Conservation (phyloP, 2,113 vertebrate genomes). For the Tringa solitaria region DNA sequence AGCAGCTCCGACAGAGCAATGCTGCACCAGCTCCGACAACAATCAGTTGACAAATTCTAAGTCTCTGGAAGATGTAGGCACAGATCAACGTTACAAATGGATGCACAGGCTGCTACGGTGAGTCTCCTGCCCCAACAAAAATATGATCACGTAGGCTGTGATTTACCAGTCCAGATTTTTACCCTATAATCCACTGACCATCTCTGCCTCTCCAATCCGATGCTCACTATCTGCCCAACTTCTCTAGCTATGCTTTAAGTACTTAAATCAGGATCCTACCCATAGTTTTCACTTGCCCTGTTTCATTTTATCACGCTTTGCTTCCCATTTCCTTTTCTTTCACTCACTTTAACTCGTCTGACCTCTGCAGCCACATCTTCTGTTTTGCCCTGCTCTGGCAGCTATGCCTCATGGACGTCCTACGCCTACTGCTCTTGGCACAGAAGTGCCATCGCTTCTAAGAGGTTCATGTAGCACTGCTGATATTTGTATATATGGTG, state of each 20-base stretch:
- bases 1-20: neutral
- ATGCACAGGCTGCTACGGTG: fast-evolving
- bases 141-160: neutral
- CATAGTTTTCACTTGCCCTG: neutral
- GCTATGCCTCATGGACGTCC: neutral
- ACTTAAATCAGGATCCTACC: neutral
- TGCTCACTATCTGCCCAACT: neutral
- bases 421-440: neutral
- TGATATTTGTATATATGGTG: neutral
- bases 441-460: neutral
- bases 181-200: neutral
- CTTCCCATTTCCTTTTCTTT: neutral
- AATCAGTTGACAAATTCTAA: neutral
- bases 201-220: neutral
- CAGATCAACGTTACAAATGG: neutral
- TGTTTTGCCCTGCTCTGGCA: neutral
- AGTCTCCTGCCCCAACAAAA: neutral
- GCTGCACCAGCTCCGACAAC: neutral
- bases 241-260: neutral
- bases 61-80: neutral
- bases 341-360: neutral
- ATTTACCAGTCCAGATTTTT: neutral
- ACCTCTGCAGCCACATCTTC: neutral
- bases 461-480: neutral
- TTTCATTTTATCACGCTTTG: neutral